These are phyloP conservation scores for Amazona finschi DNA, from an alignment of 2,797 vertebrate genomes.

Conservation along the genomic window DNA sequence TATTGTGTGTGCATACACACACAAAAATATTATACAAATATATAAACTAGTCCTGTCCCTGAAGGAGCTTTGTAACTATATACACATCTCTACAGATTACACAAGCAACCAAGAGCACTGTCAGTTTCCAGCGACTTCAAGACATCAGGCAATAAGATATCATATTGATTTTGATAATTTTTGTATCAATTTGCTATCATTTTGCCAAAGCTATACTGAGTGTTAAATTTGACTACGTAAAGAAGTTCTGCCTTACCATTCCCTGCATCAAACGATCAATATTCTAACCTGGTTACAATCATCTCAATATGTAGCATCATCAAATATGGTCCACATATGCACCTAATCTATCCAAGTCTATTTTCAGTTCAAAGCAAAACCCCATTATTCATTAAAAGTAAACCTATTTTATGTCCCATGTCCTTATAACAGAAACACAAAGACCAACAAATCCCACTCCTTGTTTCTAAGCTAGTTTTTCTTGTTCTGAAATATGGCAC, in stretches of 20 bases:
- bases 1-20: background rate
- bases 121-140: background rate
- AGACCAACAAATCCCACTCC: background rate
- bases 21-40: background rate
- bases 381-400: background rate
- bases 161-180: background rate
- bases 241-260: background rate
- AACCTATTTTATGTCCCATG: background rate
- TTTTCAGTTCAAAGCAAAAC: background rate
- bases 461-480: background rate
- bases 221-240: background rate
- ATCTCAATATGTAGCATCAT: background rate
- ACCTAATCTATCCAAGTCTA: background rate
- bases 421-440: background rate
- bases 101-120: background rate
- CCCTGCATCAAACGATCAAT: background rate
- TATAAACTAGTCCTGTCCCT: background rate
- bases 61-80: background rate
- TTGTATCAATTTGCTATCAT: background rate
- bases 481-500: background rate
- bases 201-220: background rate
- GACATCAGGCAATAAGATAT: background rate
- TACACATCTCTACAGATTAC: background rate
- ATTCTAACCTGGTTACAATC: background rate
- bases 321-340: background rate